Conservation (phyloP, 2,113 vertebrate genomes). For the Sylvicapra grimmia region DNA sequence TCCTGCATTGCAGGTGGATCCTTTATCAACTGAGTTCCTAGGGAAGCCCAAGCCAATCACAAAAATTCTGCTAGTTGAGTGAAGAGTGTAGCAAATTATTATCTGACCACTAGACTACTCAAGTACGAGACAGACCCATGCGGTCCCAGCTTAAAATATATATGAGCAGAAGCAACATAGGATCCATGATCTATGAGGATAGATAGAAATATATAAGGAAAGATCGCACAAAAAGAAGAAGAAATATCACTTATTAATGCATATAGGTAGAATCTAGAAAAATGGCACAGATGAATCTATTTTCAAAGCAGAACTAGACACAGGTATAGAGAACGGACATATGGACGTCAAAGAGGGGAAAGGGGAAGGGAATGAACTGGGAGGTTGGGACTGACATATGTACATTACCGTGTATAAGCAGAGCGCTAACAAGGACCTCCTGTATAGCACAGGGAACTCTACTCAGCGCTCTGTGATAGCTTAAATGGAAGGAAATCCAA, state of each 20-base stretch:
- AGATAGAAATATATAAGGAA: neutral
- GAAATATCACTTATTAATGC: neutral
- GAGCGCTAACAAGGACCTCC: fast-evolving
- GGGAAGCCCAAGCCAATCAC: neutral
- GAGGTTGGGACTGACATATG: fast-evolving
- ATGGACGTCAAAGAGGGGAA: neutral
- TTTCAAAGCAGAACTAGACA: neutral
- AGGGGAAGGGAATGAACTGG: neutral
- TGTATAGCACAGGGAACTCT: neutral
- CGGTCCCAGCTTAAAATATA: neutral
- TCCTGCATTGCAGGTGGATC: neutral
- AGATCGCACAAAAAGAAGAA: neutral
- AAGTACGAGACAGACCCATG: neutral
- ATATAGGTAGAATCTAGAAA: neutral
- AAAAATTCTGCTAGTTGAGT: neutral
- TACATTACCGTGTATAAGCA: neutral
- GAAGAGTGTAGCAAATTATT: neutral
- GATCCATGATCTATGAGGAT: neutral
- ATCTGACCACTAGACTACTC: neutral
- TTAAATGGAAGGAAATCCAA: neutral
- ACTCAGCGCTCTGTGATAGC: fast-evolving
- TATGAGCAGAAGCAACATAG: neutral
- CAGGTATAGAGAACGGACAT: neutral
- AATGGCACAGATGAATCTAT: neutral
- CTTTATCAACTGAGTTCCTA: neutral